A percentile compares a stretch with the other conserved stretches of the same genome.
Conservation (phyloP, 2,888 invertebrate genomes). For the Gibbula magus region DNA sequence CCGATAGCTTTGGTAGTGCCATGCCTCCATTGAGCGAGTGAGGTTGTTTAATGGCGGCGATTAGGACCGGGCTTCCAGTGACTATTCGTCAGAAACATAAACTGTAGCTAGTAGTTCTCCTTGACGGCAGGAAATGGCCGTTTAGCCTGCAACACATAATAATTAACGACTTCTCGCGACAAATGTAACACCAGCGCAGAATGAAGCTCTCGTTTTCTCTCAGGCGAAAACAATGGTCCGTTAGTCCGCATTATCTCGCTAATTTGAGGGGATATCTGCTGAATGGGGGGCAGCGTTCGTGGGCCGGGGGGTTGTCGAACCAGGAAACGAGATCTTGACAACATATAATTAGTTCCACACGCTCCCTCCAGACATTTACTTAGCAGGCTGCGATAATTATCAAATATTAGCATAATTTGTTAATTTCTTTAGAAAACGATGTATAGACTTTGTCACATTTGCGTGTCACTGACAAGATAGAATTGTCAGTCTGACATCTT, state of each 20-base stretch:
- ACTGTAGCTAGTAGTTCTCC: not conserved
- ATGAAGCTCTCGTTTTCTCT: not conserved
- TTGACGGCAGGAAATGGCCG: conserved; percentile 3
- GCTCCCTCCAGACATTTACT: not conserved
- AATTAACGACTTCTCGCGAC: not conserved
- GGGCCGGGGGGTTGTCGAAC: not conserved
- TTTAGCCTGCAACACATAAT: conserved; percentile 8
- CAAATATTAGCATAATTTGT: conserved; percentile 15
- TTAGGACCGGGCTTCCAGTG: not conserved
- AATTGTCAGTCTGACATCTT: not conserved
- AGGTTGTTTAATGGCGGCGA: not conserved
- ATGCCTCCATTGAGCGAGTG: not conserved
- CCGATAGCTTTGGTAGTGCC: not conserved
- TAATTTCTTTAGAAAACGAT: conserved; percentile 1
- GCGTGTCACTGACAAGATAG: conserved; percentile 3
- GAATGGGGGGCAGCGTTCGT: not conserved
- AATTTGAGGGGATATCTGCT: conserved; percentile 5
- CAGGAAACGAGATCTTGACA: not conserved
- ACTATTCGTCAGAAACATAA: not conserved
- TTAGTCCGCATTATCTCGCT: not conserved
- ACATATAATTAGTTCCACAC: conserved; percentile 5
- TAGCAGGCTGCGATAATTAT: conserved; percentile 3
- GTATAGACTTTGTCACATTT: conserved; percentile 3
- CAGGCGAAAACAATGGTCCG: not conserved
- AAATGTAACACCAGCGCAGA: not conserved